Evolutionary conservation across 2,113 vertebrate genomes (phyloP).

Genomic region (Lucifuga dentata): DNA sequence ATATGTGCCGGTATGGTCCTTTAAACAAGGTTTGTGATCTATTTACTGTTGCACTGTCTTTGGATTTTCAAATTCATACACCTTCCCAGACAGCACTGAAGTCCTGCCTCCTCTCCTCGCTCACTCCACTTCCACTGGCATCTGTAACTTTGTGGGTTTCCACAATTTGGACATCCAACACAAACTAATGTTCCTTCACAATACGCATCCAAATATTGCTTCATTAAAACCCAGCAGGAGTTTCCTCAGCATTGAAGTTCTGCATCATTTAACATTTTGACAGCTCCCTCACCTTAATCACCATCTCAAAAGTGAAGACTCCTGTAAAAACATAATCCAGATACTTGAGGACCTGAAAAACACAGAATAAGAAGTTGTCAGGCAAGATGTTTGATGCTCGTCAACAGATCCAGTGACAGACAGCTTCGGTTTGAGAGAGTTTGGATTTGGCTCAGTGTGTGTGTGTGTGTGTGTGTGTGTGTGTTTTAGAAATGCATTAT

Average conservation of each 20-base stretch:
- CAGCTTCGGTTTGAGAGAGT: conserved; percentile 2
- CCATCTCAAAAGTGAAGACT: conserved; percentile 99
- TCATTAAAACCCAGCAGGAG: too few species aligned
- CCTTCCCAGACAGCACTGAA: neutral
- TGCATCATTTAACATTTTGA: neutral
- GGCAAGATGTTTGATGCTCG: conserved; percentile 12
- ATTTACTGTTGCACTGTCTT: too few species aligned
- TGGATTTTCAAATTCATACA: neutral
- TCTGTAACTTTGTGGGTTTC: too few species aligned
- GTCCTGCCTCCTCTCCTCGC: neutral
- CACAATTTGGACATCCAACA: too few species aligned
- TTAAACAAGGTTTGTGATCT: too few species aligned
- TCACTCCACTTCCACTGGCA: neutral
- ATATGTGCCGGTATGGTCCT: too few species aligned
- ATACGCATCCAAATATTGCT: too few species aligned
- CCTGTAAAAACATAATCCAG: conserved; percentile 98
- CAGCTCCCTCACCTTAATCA: conserved; percentile 92
- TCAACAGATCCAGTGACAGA: conserved; percentile 17
- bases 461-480: conserved; percentile 6
- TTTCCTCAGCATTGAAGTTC: neutral
- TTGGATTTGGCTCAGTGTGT: neutral
- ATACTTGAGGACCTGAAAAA: conserved; percentile 92
- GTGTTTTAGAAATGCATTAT: conserved; percentile 12
- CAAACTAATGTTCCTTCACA: too few species aligned
- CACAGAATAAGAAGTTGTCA: conserved; percentile 7